Conservation (phyloP, 2,113 vertebrate species). For the Emberiza fucata region DNA sequence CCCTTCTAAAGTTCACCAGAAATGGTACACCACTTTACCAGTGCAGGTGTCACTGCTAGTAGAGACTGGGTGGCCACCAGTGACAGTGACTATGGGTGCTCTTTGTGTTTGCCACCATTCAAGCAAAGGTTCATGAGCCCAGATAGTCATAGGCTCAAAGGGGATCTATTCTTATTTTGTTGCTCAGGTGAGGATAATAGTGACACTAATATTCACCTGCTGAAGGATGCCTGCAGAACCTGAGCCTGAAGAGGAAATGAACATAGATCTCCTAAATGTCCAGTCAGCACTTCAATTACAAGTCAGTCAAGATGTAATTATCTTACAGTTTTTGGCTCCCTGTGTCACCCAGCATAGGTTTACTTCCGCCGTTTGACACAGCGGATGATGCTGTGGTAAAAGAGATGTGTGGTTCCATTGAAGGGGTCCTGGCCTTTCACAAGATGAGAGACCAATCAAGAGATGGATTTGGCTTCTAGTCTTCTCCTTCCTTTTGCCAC, state of each 20-base stretch:
- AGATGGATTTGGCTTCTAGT: background rate
- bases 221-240: background rate
- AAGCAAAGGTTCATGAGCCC: background rate
- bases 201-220: background rate
- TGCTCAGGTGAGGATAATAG: background rate
- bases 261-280: background rate
- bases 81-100: background rate
- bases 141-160: background rate
- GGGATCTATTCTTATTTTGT: background rate
- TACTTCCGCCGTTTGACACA: background rate
- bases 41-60: background rate
- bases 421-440: background rate
- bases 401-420: background rate
- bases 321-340: background rate
- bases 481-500: background rate
- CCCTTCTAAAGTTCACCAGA: background rate
- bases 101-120: background rate
- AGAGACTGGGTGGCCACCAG: background rate
- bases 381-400: background rate
- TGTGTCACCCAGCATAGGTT: background rate
- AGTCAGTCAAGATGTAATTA: background rate
- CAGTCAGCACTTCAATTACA: background rate
- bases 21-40: background rate
- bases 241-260: background rate
- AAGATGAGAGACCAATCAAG: background rate